Conservation (phyloP, 2,888 invertebrate species). For the Aproaerema taeniolella region DNA sequence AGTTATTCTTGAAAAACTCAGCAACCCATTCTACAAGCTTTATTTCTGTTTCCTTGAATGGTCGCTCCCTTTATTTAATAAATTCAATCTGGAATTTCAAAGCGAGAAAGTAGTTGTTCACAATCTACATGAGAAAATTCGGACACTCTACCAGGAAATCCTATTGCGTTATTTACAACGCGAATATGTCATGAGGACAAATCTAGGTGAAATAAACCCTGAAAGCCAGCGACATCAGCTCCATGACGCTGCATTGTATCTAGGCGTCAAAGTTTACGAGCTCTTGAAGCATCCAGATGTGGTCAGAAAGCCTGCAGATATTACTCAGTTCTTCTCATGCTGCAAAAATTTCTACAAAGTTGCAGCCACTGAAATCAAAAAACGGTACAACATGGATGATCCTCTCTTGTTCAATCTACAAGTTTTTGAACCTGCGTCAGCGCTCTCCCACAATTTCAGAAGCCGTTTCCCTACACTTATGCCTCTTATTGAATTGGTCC, state of each 20-base stretch:
- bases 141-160: conserved; percentile 13
- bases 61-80: no score
- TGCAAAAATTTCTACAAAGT: conserved; percentile 6
- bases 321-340: conserved; percentile 5
- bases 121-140: conserved; percentile 16
- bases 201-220: conserved; percentile 12
- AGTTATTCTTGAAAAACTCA: no score
- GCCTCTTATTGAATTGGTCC: conserved; percentile 12
- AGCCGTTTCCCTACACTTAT: conserved; percentile 11
- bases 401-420: conserved; percentile 9
- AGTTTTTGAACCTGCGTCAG: conserved; percentile 9
- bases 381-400: conserved; percentile 12
- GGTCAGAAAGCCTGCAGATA: conserved; percentile 5
- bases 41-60: no score
- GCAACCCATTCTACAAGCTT: no score
- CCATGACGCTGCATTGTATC: conserved; percentile 13
- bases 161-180: conserved; percentile 15
- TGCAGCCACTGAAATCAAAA: conserved; percentile 7
- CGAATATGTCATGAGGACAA: conserved; percentile 13
- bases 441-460: conserved; percentile 12
- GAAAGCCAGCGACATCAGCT: conserved; percentile 9
- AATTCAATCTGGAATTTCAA: no score
- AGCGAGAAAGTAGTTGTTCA: conserved; percentile 18
- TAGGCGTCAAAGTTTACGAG: conserved; percentile 16
- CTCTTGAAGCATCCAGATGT: conserved; percentile 12